Base-by-base conservation (phyloP, 2,113 vertebrate genomes). In the Gobiocypris rarus region DNA sequence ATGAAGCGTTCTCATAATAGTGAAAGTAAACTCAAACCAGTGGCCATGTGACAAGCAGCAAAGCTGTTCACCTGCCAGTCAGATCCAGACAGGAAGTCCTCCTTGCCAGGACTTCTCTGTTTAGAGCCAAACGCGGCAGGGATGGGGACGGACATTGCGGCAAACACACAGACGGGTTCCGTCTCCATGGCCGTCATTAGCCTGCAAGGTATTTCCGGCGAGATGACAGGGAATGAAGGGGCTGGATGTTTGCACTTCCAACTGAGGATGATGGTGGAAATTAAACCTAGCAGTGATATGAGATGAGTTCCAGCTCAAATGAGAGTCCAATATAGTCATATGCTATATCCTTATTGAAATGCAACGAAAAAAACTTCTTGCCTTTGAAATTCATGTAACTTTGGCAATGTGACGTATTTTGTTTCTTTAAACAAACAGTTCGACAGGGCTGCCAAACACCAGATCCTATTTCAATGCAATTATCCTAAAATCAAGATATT, bases 231-330 rank as follows among this genome's bases (percentile, higher is more conserved):
- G 48, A 28, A 78, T 43, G 11, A 78, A 61, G 38, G 54, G 7
- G n/a, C 76, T 63, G 58, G n/a, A 79, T 79, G 38, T 61, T 78
- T 75, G 54, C 22, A 2, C 34, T 59, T 41, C 34, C 22, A 78
- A 22, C 52, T 43, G 59, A 65, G 77, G 59, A 80, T 65, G 59
- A 19, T 31, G 41, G 15, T 80, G 43, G 59, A 80, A 80, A 65
- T 67, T 31, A 67, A 80, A 63, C 15, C 43, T 48, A 50, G 77
- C 38, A 43, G n/a, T 78, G 56, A 61, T 45, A 61, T 17, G 76
- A 80, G 26, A 17, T 9, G 43, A 28, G 45, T 38, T 31, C 41
- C 10, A 75, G 45, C n/a, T 48, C 48, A 31, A 52, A 48, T 52
- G 24, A 50, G 41, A 63, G n/a, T 69, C 65, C 11, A 13, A 15